These are phyloP conservation scores for Stenoptilia bipunctidactyla DNA, from an alignment of 2,888 invertebrate genomes.

Conservation along the genomic window DNA sequence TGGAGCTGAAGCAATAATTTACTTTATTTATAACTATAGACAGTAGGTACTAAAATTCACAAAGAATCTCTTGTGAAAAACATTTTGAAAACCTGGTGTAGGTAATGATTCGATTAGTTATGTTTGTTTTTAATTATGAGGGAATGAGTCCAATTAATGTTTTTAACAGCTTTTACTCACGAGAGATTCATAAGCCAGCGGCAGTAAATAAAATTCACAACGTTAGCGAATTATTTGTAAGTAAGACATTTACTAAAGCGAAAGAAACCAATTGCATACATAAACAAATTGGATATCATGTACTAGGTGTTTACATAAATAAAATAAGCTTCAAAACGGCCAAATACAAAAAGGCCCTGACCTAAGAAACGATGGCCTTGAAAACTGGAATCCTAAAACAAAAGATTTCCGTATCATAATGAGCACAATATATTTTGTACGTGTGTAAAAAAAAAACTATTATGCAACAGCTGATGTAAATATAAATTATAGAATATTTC, in stretches of 20 bases:
- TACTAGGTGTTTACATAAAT: slow-evolving; percentile 37
- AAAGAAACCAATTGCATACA: slow-evolving; percentile 17
- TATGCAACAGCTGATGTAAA: no score
- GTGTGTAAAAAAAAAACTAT: background rate
- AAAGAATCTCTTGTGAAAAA: no score
- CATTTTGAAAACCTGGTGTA: no score
- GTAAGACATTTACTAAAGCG: slow-evolving; percentile 23
- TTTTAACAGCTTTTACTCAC: no score
- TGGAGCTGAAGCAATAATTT: no score
- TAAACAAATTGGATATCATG: slow-evolving; percentile 31
- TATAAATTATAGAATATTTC: background rate
- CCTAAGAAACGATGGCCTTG: slow-evolving; percentile 66
- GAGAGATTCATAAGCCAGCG: background rate
- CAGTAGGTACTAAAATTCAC: no score
- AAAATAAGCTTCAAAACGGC: slow-evolving; percentile 41
- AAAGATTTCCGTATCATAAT: slow-evolving; percentile 29
- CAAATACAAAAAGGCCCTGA: slow-evolving; percentile 47
- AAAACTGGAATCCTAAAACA: slow-evolving; percentile 68
- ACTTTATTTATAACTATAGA: no score
- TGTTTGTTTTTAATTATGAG: background rate
- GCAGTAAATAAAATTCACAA: slow-evolving; percentile 8
- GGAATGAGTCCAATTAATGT: background rate
- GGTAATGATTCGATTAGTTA: no score
- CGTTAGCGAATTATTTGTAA: slow-evolving; percentile 10
- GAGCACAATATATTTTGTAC: slow-evolving; percentile 1